Conservation (phyloP, 2,888 invertebrate species). For the Candidula unifasciata region DNA sequence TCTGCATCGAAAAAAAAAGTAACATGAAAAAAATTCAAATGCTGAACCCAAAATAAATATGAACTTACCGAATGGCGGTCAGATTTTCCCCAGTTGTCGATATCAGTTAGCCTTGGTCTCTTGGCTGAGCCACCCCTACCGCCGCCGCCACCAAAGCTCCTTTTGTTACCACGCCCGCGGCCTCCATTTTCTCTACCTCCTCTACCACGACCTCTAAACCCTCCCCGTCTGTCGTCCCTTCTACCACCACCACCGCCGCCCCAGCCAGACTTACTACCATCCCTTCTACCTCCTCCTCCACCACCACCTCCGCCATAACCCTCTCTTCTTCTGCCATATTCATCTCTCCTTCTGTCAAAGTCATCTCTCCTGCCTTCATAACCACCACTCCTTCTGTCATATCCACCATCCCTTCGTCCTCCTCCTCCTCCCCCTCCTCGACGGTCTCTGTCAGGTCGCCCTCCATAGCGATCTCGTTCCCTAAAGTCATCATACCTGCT, state of each 20-base stretch:
- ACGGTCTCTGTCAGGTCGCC: not conserved
- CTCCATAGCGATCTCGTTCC: constrained; percentile 7
- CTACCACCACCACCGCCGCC: not conserved
- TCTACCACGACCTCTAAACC: not conserved
- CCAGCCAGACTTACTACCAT: not conserved
- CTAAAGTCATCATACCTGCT: not conserved
- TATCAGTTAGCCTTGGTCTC: constrained; percentile 6
- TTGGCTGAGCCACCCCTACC: not conserved
- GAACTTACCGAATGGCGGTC: constrained; percentile 50
- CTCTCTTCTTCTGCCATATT: not conserved
- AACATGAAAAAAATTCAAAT: not conserved
- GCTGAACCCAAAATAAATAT: not conserved
- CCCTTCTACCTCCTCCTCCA: constrained; percentile 5
- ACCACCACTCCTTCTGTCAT: not conserved
- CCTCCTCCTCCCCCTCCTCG: constrained; percentile 6
- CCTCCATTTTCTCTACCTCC: not conserved
- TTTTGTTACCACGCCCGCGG: constrained; percentile 17
- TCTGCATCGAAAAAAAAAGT: too few species aligned
- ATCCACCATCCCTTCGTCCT: constrained; percentile 14
- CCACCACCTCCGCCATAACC: constrained; percentile 12
- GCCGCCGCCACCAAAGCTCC: constrained; percentile 10
- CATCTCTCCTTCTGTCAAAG: not conserved
- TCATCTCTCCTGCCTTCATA: not conserved
- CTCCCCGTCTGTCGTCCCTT: not conserved
- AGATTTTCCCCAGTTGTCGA: constrained; percentile 48